phyloP scores from a whole-genome alignment of 1,140 invertebrate species.

The Gryllus bimaculatus region DNA sequence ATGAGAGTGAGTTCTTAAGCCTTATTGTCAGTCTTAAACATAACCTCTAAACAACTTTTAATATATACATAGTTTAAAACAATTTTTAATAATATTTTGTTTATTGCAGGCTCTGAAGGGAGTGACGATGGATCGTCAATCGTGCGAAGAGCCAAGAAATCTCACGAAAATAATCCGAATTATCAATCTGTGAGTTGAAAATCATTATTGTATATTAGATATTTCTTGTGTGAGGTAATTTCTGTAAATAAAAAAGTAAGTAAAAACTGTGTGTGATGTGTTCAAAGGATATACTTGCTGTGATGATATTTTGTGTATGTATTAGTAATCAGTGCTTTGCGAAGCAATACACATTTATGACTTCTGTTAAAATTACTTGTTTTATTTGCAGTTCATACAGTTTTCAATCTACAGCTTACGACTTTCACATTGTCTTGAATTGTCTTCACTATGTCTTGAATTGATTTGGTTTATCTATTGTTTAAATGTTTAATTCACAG shows the following conservation, averaged over 20 bases:
- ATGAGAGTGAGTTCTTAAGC: not conserved
- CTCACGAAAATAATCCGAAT: slow-evolving; percentile 45
- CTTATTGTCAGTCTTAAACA: not conserved
- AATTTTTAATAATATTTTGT: slow-evolving; percentile 3
- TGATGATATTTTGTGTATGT: not conserved
- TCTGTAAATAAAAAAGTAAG: not conserved
- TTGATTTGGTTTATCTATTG: slow-evolving; percentile 12
- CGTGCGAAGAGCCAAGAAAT: slow-evolving; percentile 41
- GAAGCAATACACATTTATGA: not conserved
- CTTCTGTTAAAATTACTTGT: not conserved
- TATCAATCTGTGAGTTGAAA: slow-evolving; percentile 35
- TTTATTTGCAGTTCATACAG: not conserved
- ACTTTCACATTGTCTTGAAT: not conserved
- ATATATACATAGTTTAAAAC: no score
- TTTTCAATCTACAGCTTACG: not conserved
- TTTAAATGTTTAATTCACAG: slow-evolving; percentile 9
- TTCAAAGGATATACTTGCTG: not conserved
- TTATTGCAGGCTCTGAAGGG: slow-evolving; percentile 32
- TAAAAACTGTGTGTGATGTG: not conserved
- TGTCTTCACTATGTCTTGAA: not conserved
- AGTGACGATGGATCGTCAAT: slow-evolving; percentile 40
- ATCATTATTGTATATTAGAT: not conserved
- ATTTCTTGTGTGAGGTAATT: not conserved
- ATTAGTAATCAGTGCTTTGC: not conserved
- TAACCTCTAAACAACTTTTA: not conserved